phyloP scores from a whole-genome alignment of 2,888 invertebrate genomes.

The Rhodophaea formosa region DNA sequence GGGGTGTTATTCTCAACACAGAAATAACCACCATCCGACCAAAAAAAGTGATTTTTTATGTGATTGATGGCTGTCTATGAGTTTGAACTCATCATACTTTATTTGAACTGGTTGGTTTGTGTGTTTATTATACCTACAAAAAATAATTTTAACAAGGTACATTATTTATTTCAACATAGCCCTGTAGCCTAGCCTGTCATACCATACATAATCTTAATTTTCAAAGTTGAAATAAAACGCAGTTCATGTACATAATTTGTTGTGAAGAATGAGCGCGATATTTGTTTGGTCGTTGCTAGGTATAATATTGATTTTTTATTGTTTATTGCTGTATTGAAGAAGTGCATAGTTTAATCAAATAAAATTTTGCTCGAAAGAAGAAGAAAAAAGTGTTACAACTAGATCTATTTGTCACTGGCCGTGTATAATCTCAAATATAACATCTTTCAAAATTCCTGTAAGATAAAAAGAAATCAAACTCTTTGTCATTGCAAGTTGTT shows the following conservation, averaged over 20 bases:
- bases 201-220: no score
- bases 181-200: no score
- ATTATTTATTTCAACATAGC: no score
- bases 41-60: no score
- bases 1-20: background rate
- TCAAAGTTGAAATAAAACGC: conserved; percentile 38
- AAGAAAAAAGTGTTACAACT: background rate
- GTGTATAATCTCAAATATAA: conserved; percentile 22
- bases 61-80: no score
- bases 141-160: no score
- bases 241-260: conserved; percentile 26
- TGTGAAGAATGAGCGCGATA: conserved; percentile 48
- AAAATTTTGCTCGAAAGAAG: background rate
- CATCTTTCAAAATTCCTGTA: conserved; percentile 32
- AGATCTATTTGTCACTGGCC: conserved; percentile 29
- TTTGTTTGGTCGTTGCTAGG: conserved; percentile 65
- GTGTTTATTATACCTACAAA: no score
- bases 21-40: background rate
- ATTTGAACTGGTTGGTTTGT: no score
- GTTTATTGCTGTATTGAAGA: conserved; percentile 24
- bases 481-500: conserved; percentile 40
- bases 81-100: no score
- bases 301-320: conserved; percentile 57
- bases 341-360: conserved; percentile 3
- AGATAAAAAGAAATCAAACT: conserved; percentile 50